Base-by-base conservation (phyloP, 1,140 invertebrate species). In the Melipona quadrifasciata region DNA sequence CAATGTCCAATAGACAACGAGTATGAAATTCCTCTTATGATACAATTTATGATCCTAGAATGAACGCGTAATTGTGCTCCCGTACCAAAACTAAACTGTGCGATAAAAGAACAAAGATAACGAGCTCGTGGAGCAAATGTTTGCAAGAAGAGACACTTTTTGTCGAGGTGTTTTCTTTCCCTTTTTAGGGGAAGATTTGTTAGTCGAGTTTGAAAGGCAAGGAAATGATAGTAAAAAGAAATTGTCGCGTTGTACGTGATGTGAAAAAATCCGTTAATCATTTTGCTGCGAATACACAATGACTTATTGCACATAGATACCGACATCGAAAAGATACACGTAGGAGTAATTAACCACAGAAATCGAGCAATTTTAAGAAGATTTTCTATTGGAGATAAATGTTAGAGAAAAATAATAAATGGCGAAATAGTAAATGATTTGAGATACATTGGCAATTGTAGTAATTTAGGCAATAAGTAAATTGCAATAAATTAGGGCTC, bases 1-100 rank as follows among this genome's bases (percentile, higher is more conserved):
- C 76, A 24, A 27, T 12, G 61, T 34, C 17, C 39, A 53, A 10
- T 47, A 1, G 47, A 31, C 34, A 31, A 72, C 55, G 12, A 64
- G 27, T 71, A 51, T 51, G 34, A 74, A 78, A 78, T 27, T 51
- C 51, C 11, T 16, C 27, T 10, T 57, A 11, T 1, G 8, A 27
- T 55, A 17, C 51, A 86, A 87, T 87, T 86, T 79, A 71, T 2
- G 65, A 4, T 1, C 17, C n/a, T 34, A 27, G 34, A 53, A 87
- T 83, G 64, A 73, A 78, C 12, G 64, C 12, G 58, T 53, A 39
- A 65, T 71, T 77, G 17, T 19, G 27, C 31, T 27, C 17, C 53
- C 2, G 31, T 16, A 65, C 39, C 27, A 34, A n/a, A 16, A 5
- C 2, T 47, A 47, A n/a, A 14, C 3, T 14, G 16, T 34, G 71